Percentiles rank a stretch among this genome's conserved stretches.
These are phyloP conservation scores for Esperia sulphurella DNA, from an alignment of 2,888 invertebrate species.

Conservation along the genomic window DNA sequence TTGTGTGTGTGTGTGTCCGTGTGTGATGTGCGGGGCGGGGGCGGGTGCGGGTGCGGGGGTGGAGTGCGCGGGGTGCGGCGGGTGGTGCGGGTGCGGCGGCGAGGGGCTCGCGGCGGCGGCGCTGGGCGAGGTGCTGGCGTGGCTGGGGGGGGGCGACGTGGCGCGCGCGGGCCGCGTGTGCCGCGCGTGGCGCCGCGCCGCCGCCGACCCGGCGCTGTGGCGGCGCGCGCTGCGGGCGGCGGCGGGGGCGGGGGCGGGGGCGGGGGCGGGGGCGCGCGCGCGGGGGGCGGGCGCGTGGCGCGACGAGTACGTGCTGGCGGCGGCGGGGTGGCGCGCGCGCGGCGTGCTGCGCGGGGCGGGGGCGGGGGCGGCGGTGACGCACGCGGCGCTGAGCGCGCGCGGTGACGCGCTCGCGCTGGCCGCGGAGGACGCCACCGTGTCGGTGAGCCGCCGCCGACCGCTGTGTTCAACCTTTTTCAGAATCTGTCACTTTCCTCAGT, in stretches of 20 bases:
- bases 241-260: neutral
- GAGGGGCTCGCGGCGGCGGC: constrained; percentile 18
- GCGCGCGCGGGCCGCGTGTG: constrained; percentile 41
- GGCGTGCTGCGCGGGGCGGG: constrained; percentile 10
- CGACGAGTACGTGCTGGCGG: constrained; percentile 31
- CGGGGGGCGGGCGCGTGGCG: constrained; percentile 31
- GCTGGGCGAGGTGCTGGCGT: constrained; percentile 33
- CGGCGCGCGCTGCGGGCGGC: constrained; percentile 30
- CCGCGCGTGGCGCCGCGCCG: constrained; percentile 47
- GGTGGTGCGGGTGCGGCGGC: constrained; percentile 20
- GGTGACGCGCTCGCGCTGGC: constrained; percentile 29
- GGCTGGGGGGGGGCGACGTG: constrained; percentile 33
- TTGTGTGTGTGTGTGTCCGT: no score
- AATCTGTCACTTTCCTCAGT: no score
- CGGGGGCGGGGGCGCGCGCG: constrained; percentile 3
- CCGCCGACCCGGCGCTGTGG: constrained; percentile 40
- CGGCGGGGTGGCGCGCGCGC: constrained; percentile 28
- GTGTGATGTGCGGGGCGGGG: neutral
- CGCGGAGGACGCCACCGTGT: constrained; percentile 30
- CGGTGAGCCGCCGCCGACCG: constrained; percentile 13
- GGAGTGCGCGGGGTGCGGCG: neutral
- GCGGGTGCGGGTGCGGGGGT: neutral
- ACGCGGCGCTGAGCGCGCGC: constrained; percentile 21
- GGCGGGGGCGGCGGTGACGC: constrained; percentile 24
- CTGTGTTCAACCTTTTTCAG: no score